phyloP scores from a whole-genome alignment of 1,140 invertebrate species.

The Drosophila leontia region DNA sequence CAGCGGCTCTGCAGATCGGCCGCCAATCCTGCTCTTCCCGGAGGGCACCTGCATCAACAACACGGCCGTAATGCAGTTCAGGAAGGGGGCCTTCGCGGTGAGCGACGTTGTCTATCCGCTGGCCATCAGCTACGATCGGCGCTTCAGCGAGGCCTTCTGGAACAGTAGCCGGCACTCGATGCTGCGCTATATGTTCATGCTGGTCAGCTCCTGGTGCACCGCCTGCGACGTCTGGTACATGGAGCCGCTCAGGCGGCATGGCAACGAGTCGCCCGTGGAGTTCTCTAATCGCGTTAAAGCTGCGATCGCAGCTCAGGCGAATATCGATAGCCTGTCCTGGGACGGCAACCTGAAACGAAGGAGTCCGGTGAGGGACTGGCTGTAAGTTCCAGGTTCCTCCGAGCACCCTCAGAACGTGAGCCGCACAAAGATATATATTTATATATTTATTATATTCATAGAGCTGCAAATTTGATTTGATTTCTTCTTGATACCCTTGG shows the following conservation, averaged over 20 bases:
- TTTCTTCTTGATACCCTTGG: not conserved
- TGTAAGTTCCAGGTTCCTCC: conserved; percentile 4
- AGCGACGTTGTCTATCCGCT: conserved; percentile 58
- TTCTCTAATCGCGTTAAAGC: conserved; percentile 61
- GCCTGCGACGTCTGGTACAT: conserved; percentile 65
- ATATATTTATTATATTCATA: conserved; percentile 2
- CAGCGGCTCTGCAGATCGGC: conserved; percentile 5
- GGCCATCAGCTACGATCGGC: conserved; percentile 57
- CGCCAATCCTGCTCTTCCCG: conserved; percentile 62
- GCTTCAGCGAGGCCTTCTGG: conserved; percentile 65
- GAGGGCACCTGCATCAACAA: conserved; percentile 73
- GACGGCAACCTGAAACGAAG: conserved; percentile 66
- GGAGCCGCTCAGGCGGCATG: conserved; percentile 9
- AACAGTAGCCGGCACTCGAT: conserved; percentile 62
- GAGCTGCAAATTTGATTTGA: not conserved
- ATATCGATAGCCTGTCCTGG: conserved; percentile 56
- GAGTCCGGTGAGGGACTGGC: conserved; percentile 54
- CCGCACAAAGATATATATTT: not conserved
- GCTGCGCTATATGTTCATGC: conserved; percentile 56
- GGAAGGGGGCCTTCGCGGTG: conserved; percentile 66
- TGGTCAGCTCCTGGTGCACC: conserved; percentile 63
- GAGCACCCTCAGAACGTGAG: not conserved
- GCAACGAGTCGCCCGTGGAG: conserved; percentile 35
- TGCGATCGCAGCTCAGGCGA: conserved; percentile 49
- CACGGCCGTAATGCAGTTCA: conserved; percentile 71